A percentile compares a stretch with the other conserved stretches of the same genome.
Conservation (phyloP, 2,797 vertebrate genomes). For the Falco rusticolus region DNA sequence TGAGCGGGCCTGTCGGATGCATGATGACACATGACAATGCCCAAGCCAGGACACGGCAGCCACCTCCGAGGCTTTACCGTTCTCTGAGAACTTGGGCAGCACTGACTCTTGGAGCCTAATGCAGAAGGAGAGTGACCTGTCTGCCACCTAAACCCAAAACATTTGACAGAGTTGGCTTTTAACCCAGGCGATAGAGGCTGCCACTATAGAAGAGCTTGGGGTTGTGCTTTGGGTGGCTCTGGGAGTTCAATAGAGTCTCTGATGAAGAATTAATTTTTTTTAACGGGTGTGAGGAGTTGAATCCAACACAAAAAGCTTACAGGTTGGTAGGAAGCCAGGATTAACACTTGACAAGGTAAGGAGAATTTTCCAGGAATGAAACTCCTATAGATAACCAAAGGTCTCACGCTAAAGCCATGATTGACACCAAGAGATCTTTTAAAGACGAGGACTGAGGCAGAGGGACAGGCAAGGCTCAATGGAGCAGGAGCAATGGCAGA, state of each 20-base stretch:
- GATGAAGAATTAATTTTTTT: not conserved
- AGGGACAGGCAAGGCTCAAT: not conserved
- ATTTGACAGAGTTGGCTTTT: not conserved
- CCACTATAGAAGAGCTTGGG: not conserved
- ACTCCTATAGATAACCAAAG: not conserved
- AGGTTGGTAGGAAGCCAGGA: not conserved
- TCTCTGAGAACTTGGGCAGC: not conserved
- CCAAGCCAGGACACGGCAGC: not conserved
- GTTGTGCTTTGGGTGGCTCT: not conserved
- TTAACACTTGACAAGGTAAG: not conserved
- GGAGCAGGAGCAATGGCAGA: not conserved
- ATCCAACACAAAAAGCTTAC: not conserved
- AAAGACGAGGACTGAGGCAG: not conserved
- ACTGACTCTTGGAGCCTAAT: not conserved
- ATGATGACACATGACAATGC: fast-evolving
- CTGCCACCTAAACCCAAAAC: not conserved
- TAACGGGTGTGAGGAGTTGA: not conserved
- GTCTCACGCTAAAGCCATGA: not conserved
- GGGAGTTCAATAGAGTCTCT: not conserved
- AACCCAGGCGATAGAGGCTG: not conserved
- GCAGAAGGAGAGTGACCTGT: not conserved
- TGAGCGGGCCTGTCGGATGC: fast-evolving
- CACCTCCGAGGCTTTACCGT: not conserved
- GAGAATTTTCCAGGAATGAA: not conserved
- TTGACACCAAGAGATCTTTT: not conserved